Base-by-base conservation (phyloP, 2,888 invertebrate genomes). In the Phyllotreta striolata region DNA sequence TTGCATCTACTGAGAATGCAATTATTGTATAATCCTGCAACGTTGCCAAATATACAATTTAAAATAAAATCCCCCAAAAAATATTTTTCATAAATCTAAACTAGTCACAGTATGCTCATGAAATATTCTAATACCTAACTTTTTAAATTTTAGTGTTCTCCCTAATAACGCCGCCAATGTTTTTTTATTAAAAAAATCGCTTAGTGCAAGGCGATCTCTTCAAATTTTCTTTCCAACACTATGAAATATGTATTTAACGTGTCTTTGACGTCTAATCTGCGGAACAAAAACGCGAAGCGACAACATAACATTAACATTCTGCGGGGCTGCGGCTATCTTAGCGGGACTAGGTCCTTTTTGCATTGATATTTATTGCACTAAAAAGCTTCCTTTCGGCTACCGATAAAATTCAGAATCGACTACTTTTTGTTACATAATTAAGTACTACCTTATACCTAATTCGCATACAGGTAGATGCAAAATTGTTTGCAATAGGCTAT, bases 191-290 rank as follows among this genome's bases (percentile, higher is more conserved):
- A 67, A 67, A 52, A 47, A 54, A 14, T 49, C 62, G 62, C 59
- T 49, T 10, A 39, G 39, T 38, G 55, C 62, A 51, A 56, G 60
- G 62, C 62, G 56, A 56, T 62, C 46, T 56, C n/a, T 47, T 59
- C 14, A 54, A 63, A 67, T 67, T 60, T 43, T 58, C 59, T 64
- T 69, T 67, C 66, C 72, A 70, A 75, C 75, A 76, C 75, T 74
- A 75, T 76, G 73, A 76, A 76, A 76, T 76, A 76, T 76, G 73
- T 76, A 75, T 76, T 73, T 69, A 74, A 74, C 72, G 74, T 69
- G 71, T 68, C 55, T 63, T 55, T 46, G 62, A 70, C 68, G 70
- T 70, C 70, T 73, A 72, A 73, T 74, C 72, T 74, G 72, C 59
- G 40, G 43, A 65, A 34, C 63, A 70, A 72, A 72, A 72, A 72